Conservation (phyloP, 92 coral and sea anemone species). For the Phymanthus crucifer region DNA sequence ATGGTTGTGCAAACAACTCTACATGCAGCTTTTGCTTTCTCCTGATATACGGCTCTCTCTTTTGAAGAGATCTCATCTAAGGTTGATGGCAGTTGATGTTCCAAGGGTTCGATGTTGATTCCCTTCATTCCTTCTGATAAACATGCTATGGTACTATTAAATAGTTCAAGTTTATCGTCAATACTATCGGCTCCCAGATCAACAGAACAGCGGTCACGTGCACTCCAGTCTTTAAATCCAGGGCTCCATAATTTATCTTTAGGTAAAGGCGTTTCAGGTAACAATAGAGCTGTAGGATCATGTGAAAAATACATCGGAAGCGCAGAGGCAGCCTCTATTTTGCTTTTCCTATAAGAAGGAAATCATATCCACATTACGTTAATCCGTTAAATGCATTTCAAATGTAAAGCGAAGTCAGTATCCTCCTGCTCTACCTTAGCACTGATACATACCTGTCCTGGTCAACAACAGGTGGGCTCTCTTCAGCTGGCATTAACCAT, state of each 20-base stretch:
- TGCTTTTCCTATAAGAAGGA: constrained; percentile 8
- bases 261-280: constrained; percentile 9
- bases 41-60: constrained; percentile 22
- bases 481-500: not conserved
- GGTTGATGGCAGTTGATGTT: constrained; percentile 2
- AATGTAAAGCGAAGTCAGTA: constrained; percentile 1
- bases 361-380: not conserved
- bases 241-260: constrained; percentile 19
- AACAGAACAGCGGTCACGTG: constrained; percentile 6
- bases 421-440: not conserved
- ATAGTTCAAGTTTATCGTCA: constrained; percentile 16
- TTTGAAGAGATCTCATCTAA: constrained; percentile 1
- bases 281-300: constrained; percentile 1
- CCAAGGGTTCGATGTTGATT: constrained; percentile 2
- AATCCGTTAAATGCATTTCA: too few species aligned
- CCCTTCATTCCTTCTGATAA: constrained; percentile 13
- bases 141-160: constrained; percentile 9
- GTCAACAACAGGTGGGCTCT: constrained; percentile 2
- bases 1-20: constrained; percentile 43
- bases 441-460: constrained; percentile 5
- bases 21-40: constrained; percentile 48
- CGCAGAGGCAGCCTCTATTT: constrained; percentile 19
- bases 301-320: constrained; percentile 12
- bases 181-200: constrained; percentile 2
- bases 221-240: constrained; percentile 1